Conservation (phyloP, 2,797 vertebrate genomes). For the Sebastolobus altivelis region DNA sequence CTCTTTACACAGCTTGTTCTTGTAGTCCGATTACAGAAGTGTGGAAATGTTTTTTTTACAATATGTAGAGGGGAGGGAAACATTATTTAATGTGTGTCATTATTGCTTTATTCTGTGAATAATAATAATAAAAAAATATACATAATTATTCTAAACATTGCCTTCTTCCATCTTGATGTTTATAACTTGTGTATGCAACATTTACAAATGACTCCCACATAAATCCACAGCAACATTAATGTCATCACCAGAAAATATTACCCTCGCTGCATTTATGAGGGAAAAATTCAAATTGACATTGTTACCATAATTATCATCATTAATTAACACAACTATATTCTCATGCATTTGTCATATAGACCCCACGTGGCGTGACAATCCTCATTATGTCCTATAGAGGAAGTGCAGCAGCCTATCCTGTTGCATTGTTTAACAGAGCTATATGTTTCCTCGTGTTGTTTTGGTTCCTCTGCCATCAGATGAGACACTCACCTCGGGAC, state of each 20-base stretch:
- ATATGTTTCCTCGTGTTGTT: slow-evolving; percentile 55
- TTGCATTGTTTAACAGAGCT: slow-evolving; percentile 59
- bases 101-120: neutral
- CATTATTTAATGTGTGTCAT: neutral
- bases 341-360: neutral
- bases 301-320: neutral
- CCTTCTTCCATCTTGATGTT: neutral
- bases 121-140: neutral
- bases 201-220: neutral
- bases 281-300: neutral
- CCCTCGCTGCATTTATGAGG: neutral
- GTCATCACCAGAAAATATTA: neutral
- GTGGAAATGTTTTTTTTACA: neutral
- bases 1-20: neutral
- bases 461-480: slow-evolving; percentile 37
- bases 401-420: slow-evolving; percentile 56
- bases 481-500: neutral
- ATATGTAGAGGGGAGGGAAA: neutral
- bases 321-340: neutral
- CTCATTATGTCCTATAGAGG: slow-evolving; percentile 40
- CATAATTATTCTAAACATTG: neutral
- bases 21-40: neutral
- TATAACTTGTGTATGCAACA: neutral
- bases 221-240: neutral
- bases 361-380: slow-evolving; percentile 4